Evolutionary conservation across 2,888 invertebrate genomes (phyloP), one percentile per base, ranked within the genome.

Genomic region (Caenorhabditis sinica): DNA sequence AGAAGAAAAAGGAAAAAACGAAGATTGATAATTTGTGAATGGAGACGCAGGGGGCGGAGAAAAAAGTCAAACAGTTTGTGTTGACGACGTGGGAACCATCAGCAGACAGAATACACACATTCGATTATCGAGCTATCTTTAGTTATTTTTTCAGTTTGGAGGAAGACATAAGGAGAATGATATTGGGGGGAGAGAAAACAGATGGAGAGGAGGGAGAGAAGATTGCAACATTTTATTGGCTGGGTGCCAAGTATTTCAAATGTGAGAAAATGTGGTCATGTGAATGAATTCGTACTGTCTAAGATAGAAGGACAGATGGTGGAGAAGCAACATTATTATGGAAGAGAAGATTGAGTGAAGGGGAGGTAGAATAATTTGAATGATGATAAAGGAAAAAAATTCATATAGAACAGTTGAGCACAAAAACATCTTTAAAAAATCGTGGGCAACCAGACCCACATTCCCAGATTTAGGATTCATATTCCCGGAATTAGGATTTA

Each of bases 81-180:
- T 63, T 72, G 72, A 71, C 60, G 71, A 79, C 79, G 72, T 79
- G 71, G 71, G 79, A 79, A 79, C 65, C 45, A 65, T 72, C 72
- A 49, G 30, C 43, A 53, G 63, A 43, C 40, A 45, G 15, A 4
- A 45, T 13, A 45, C 20, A 45, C 66, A 58, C 49, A 43, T 65
- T 75, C 74, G 56, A 75, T 75, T 75, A 65, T 51, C 51, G 65
- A 75, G 69, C 33, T 61, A 65, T 74, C 36, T 20, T 69, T 8
- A 30, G 23, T 61, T 73, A 40, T 51, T 72, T 76, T 77, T 72
- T 25, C 51, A 63, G 45, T 66, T 43, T 40, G 33, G 40, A 60
- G 53, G 28, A 25, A 25, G 25, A 65, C 49, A 20, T 5, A 20
- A 20, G 49, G 8, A 53, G 9, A 63, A 28, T 58, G 76, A 68